Percentiles rank a stretch among this genome's conserved stretches.
These are phyloP conservation scores for Cyprinodon brontotheroides DNA, from an alignment of 2,113 vertebrate genomes.

Conservation along the genomic window DNA sequence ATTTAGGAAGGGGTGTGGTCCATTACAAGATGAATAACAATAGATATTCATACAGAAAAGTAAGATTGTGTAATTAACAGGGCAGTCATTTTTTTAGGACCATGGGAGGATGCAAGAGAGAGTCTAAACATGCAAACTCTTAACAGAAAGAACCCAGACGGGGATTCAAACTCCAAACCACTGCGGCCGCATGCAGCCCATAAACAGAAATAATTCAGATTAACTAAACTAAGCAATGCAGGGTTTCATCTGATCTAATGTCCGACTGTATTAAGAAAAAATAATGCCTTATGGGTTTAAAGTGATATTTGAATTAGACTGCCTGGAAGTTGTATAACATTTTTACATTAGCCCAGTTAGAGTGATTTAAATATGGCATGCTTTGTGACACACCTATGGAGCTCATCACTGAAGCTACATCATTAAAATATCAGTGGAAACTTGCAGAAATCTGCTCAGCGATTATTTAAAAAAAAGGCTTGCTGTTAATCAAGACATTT, in stretches of 20 bases:
- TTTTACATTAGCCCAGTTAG: too few species aligned
- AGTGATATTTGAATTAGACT: not conserved
- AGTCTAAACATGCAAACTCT: too few species aligned
- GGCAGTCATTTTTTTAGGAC: too few species aligned
- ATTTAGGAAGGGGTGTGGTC: too few species aligned
- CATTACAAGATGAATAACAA: too few species aligned
- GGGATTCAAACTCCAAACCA: not conserved
- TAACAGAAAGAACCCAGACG: too few species aligned
- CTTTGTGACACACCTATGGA: not conserved
- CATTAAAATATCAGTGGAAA: not conserved
- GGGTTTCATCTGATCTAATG: not conserved
- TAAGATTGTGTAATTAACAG: too few species aligned
- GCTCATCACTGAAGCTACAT: not conserved
- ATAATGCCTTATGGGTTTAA: not conserved
- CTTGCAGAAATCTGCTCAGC: not conserved
- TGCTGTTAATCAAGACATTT: not conserved
- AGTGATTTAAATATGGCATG: not conserved
- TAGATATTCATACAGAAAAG: too few species aligned
- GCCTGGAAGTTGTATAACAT: not conserved
- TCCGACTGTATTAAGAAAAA: not conserved
- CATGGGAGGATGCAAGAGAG: too few species aligned
- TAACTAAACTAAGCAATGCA: not conserved
- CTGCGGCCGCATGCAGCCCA: too few species aligned
- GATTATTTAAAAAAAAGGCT: not conserved
- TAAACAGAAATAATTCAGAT: not conserved